These are phyloP conservation scores for Calosoma granatense DNA, from an alignment of 1,140 invertebrate genomes.

Conservation along the genomic window DNA sequence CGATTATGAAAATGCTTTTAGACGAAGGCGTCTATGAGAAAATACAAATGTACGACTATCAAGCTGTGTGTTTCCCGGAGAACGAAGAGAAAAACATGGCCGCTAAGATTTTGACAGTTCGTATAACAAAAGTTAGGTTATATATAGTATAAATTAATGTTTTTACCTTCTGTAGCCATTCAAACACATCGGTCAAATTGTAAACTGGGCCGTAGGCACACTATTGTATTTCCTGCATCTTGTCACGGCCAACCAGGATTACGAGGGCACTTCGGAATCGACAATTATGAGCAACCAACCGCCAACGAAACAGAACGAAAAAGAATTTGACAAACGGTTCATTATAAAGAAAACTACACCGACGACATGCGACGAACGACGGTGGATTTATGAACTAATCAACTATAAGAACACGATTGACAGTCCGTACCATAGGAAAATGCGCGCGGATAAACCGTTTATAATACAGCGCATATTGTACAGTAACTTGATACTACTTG, in stretches of 20 bases:
- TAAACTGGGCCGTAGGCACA: slow-evolving; percentile 29
- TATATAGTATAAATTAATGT: slow-evolving; percentile 7
- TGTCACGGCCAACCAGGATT: slow-evolving; percentile 24
- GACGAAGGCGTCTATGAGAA: slow-evolving; percentile 66
- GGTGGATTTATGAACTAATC: slow-evolving; percentile 38
- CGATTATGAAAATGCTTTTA: slow-evolving; percentile 69
- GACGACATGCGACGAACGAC: slow-evolving; percentile 66
- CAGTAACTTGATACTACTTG: slow-evolving; percentile 76
- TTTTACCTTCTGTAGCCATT: slow-evolving; percentile 10
- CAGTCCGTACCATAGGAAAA: not conserved
- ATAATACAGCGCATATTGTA: slow-evolving; percentile 40
- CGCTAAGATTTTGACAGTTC: slow-evolving; percentile 48
- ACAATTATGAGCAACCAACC: slow-evolving; percentile 30
- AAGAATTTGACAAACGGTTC: slow-evolving; percentile 43
- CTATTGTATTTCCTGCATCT: slow-evolving; percentile 28
- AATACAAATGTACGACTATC: slow-evolving; percentile 77
- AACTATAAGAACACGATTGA: not conserved
- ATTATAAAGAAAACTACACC: slow-evolving; percentile 67
- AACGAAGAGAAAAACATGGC: slow-evolving; percentile 50
- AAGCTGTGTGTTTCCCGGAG: slow-evolving; percentile 71
- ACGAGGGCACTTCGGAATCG: slow-evolving; percentile 24
- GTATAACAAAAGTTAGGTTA: slow-evolving; percentile 2
- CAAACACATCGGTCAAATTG: not conserved
- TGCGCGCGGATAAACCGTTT: not conserved
- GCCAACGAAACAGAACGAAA: slow-evolving; percentile 38